Conservation (phyloP, 1,140 invertebrate species). For the Chymomyza costata region DNA sequence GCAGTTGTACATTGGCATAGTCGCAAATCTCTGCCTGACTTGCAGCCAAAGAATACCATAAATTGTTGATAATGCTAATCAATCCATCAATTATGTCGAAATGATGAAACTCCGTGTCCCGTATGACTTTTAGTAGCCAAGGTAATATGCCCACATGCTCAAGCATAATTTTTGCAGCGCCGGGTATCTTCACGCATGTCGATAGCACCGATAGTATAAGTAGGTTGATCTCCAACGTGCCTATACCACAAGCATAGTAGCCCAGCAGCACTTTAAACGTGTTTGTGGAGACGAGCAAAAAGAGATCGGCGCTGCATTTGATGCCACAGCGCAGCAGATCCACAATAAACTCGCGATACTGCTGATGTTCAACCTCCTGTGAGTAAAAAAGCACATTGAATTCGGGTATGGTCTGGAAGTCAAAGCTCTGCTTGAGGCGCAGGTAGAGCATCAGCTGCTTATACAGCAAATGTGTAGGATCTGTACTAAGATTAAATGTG, state of each 20-base stretch:
- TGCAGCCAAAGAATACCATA: conserved; percentile 63
- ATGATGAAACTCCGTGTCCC: conserved; percentile 63
- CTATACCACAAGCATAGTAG: conserved; percentile 75
- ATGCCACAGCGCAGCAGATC: conserved; percentile 80
- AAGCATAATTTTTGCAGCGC: conserved; percentile 79
- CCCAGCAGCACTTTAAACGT: conserved; percentile 79
- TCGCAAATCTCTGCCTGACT: conserved; percentile 44
- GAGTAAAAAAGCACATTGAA: conserved; percentile 83
- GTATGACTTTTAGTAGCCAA: conserved; percentile 77
- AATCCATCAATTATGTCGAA: conserved; percentile 72
- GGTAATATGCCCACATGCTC: conserved; percentile 80
- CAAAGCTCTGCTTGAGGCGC: conserved; percentile 80
- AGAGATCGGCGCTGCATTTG: conserved; percentile 78
- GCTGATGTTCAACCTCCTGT: conserved; percentile 78
- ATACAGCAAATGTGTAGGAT: conserved; percentile 80
- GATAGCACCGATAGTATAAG: conserved; percentile 80
- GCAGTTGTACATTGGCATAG: conserved; percentile 41
- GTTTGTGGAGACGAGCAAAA: conserved; percentile 78
- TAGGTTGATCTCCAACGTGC: conserved; percentile 59
- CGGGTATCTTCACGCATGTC: conserved; percentile 78
- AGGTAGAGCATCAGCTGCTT: conserved; percentile 80
- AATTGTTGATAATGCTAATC: conserved; percentile 67
- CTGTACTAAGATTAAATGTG: conserved; percentile 78
- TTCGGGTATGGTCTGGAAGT: conserved; percentile 82
- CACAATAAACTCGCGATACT: conserved; percentile 81